A percentile compares a stretch with the other conserved stretches of the same genome.
These are phyloP conservation scores for Epistrophe grossulariae DNA, from an alignment of 2,888 invertebrate genomes.

Conservation along the genomic window DNA sequence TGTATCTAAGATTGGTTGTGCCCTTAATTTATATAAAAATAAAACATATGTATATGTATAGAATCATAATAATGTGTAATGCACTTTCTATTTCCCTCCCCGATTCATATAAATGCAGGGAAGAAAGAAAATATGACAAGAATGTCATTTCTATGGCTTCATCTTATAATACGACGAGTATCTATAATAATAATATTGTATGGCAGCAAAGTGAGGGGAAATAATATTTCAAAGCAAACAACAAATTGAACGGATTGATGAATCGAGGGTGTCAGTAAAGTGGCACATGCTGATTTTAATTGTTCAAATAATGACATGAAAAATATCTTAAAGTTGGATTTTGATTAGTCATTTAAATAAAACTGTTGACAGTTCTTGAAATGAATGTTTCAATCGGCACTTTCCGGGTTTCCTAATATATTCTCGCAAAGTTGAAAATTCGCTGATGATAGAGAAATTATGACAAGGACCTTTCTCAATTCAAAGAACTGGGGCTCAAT, in stretches of 20 bases:
- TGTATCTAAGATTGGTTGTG: conserved; percentile 45
- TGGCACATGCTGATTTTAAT: conserved; percentile 43
- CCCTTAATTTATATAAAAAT: conserved; percentile 51
- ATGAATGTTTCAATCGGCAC: too few species aligned
- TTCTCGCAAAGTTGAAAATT: too few species aligned
- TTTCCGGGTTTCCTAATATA: too few species aligned
- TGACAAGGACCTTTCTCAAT: too few species aligned
- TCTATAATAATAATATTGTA: conserved; percentile 32
- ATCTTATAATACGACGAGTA: conserved; percentile 26
- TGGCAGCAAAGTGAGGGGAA: conserved; percentile 37
- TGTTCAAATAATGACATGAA: neutral
- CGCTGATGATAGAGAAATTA: too few species aligned
- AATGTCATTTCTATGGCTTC: conserved; percentile 56
- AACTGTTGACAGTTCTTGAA: neutral
- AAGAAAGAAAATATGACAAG: conserved; percentile 36
- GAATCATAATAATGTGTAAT: conserved; percentile 23
- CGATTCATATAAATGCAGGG: neutral
- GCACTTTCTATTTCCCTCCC: conserved; percentile 55
- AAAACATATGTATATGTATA: neutral
- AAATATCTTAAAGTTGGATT: neutral
- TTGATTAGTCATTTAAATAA: neutral
- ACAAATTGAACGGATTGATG: conserved; percentile 54
- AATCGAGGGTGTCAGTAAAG: conserved; percentile 20
- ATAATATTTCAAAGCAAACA: conserved; percentile 16
- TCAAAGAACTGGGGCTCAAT: too few species aligned